phyloP scores from a whole-genome alignment of 2,888 invertebrate species.

The Tyria jacobaeae region DNA sequence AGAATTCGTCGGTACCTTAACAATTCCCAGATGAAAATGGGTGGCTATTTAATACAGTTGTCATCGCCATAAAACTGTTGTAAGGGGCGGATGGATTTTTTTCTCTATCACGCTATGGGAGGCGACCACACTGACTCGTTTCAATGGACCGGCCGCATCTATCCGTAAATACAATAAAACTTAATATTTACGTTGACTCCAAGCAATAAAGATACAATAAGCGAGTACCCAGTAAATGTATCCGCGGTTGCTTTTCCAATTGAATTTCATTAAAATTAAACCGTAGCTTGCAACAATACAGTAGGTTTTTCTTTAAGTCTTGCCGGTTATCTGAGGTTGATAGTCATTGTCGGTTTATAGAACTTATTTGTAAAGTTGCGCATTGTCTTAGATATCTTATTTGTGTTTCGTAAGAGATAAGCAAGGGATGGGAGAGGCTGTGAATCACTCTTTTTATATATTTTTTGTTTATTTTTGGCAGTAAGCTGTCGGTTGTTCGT shows the following conservation, averaged over 20 bases:
- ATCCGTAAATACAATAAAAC: slow-evolving; percentile 84
- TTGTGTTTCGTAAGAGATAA: slow-evolving; percentile 78
- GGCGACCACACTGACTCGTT: slow-evolving; percentile 79
- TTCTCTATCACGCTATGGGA: slow-evolving; percentile 72
- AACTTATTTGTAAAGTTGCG: slow-evolving; percentile 78
- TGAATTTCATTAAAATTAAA: slow-evolving; percentile 24
- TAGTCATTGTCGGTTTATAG: slow-evolving; percentile 64
- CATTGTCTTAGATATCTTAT: slow-evolving; percentile 76
- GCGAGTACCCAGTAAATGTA: slow-evolving; percentile 70
- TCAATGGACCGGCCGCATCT: slow-evolving; percentile 68
- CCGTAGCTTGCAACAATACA: slow-evolving; percentile 37
- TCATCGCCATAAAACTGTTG: slow-evolving; percentile 75
- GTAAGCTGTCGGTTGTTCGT: slow-evolving; percentile 60
- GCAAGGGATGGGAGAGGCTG: slow-evolving; percentile 66
- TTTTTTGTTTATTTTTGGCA: slow-evolving; percentile 71
- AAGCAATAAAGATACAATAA: slow-evolving; percentile 81
- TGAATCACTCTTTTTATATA: slow-evolving; percentile 55
- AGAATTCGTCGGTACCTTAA: slow-evolving; percentile 78
- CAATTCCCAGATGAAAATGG: slow-evolving; percentile 62
- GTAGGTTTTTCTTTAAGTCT: slow-evolving; percentile 43
- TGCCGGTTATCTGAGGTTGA: slow-evolving; percentile 39
- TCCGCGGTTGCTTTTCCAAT: slow-evolving; percentile 56
- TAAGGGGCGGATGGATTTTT: slow-evolving; percentile 73
- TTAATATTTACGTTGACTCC: slow-evolving; percentile 81
- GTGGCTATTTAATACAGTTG: slow-evolving; percentile 74